Percentiles rank a stretch among this genome's conserved stretches.
phyloP scores from a whole-genome alignment of 2,113 vertebrate genomes.

The Mesoclemmys tuberculata region DNA sequence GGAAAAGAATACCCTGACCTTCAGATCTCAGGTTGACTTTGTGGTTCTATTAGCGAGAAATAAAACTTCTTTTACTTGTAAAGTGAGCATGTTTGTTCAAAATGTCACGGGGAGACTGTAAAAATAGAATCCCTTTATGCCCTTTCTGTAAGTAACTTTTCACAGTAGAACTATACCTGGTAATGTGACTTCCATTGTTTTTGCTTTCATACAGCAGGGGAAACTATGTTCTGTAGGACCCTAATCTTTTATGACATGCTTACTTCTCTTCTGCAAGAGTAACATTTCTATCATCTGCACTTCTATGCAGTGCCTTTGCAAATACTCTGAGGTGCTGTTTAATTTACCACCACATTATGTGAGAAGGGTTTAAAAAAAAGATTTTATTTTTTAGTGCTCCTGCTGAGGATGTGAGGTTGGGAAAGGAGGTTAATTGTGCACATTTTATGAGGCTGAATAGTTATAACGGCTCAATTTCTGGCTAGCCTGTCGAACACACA shows the following conservation, averaged over 20 bases:
- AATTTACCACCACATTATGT: neutral
- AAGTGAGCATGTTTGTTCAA: neutral
- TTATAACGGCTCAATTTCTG: neutral
- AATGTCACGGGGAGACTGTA: neutral
- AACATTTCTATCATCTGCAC: neutral
- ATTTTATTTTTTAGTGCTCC: neutral
- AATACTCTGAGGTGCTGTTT: neutral
- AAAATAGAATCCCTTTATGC: neutral
- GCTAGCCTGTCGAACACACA: neutral
- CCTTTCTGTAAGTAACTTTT: neutral
- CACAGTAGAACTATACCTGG: neutral
- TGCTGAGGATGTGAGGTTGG: accelerated
- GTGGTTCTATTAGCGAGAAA: neutral
- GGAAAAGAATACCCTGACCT: neutral
- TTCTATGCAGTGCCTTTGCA: neutral
- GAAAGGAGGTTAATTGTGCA: accelerated
- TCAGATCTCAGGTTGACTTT: neutral
- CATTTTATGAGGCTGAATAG: accelerated
- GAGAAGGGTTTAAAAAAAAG: neutral
- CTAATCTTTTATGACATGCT: neutral
- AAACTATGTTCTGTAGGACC: neutral
- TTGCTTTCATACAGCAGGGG: neutral
- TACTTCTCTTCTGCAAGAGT: neutral
- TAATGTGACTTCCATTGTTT: neutral
- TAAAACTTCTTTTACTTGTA: neutral